Percentiles rank a stretch among this genome's conserved stretches.
These are phyloP conservation scores for Andrena trimmerana DNA, from an alignment of 2,888 invertebrate genomes.

Conservation along the genomic window DNA sequence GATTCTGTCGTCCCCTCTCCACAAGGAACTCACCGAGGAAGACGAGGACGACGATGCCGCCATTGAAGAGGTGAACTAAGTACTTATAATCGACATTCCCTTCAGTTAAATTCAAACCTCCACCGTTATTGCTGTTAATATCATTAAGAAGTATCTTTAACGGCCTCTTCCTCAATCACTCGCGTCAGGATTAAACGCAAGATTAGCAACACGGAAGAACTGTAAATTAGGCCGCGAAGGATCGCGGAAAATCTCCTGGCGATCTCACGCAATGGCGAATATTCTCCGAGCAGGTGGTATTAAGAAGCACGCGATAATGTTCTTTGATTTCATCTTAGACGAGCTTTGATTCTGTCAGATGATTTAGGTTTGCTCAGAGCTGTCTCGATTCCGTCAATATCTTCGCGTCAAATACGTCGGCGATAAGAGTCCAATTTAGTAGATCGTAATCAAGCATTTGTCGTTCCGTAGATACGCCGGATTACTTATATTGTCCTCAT, in stretches of 20 bases:
- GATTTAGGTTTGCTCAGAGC: neutral
- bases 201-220: neutral
- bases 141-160: neutral
- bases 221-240: neutral
- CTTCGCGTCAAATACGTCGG: neutral
- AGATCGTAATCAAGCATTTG: conserved; percentile 38
- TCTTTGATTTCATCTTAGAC: conserved; percentile 10
- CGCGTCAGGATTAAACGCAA: neutral
- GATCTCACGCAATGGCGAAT: neutral
- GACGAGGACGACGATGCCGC: conserved; percentile 88
- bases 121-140: neutral
- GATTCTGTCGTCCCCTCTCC: conserved; percentile 86
- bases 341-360: neutral
- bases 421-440: conserved; percentile 32
- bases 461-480: neutral
- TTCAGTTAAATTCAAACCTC: neutral
- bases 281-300: neutral
- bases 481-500: conserved; percentile 23
- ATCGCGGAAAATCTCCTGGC: neutral
- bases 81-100: neutral
- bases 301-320: neutral
- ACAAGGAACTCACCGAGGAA: conserved; percentile 86
- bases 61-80: conserved; percentile 87
- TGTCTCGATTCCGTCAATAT: conserved; percentile 2
- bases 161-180: neutral